Conservation (phyloP, 1,140 invertebrate species). For the Drosophila ironensis region DNA sequence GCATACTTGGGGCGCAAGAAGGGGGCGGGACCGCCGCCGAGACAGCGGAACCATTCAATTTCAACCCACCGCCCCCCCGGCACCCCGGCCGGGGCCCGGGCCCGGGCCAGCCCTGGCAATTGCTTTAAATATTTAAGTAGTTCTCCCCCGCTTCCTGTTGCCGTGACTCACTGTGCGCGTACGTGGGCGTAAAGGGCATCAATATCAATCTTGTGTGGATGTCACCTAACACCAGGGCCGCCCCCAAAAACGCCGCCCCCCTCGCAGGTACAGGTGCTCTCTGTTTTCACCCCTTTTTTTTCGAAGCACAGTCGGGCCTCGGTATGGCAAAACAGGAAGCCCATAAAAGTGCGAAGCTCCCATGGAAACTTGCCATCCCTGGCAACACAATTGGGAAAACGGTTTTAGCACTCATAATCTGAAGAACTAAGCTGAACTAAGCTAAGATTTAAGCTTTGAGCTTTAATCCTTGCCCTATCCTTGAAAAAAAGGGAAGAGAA, state of each 20-base stretch:
- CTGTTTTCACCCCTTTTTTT: neutral
- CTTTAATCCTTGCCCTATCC: too few species aligned
- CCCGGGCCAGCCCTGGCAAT: slow-evolving; percentile 41
- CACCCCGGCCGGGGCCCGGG: neutral
- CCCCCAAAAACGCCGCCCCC: neutral
- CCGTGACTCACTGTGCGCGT: slow-evolving; percentile 15
- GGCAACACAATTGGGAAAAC: too few species aligned
- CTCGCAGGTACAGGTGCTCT: slow-evolving; percentile 1
- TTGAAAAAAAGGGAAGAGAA: too few species aligned
- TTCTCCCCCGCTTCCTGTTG: slow-evolving; percentile 49
- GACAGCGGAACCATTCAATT: too few species aligned
- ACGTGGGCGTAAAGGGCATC: slow-evolving; percentile 36
- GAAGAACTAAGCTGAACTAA: too few species aligned
- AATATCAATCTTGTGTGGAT: slow-evolving; percentile 42
- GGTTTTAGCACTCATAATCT: too few species aligned
- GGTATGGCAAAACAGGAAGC: neutral
- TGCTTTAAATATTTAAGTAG: slow-evolving; percentile 76
- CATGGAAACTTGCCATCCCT: too few species aligned
- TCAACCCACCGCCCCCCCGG: neutral
- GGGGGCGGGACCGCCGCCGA: slow-evolving; percentile 19
- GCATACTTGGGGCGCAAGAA: slow-evolving; percentile 22
- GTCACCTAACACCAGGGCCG: slow-evolving; percentile 13
- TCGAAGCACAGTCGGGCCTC: too few species aligned
- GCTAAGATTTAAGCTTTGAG: too few species aligned
- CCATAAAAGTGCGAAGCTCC: too few species aligned